Evolutionary conservation across 2,888 invertebrate genomes (phyloP).

Genomic region (Aporophyla lueneburgensis): DNA sequence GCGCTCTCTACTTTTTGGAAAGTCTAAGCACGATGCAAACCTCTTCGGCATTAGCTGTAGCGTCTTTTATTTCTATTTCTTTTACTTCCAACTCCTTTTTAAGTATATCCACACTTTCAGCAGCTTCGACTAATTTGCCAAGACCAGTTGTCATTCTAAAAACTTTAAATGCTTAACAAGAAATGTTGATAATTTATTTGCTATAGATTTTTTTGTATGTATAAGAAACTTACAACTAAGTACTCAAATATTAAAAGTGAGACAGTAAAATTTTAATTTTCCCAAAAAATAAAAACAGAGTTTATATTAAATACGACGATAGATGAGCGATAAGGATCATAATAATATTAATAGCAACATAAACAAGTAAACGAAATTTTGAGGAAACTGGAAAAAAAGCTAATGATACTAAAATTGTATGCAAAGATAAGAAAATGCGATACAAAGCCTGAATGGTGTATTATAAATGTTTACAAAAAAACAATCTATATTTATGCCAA

Average conservation of each 20-base stretch:
- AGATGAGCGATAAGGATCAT: not conserved
- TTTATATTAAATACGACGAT: not conserved
- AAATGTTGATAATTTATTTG: not conserved
- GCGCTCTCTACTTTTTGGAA: no score
- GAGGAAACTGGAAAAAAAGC: not conserved
- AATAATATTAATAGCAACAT: not conserved
- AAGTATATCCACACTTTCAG: conserved; percentile 95
- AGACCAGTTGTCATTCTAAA: conserved; percentile 96
- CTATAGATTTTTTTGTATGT: not conserved
- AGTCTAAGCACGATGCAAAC: conserved; percentile 55
- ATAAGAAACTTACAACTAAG: not conserved
- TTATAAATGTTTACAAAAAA: no score
- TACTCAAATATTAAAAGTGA: not conserved
- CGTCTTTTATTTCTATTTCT: conserved; percentile 94
- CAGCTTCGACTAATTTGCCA: conserved; percentile 96
- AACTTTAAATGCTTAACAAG: conserved; percentile 1
- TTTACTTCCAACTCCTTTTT: conserved; percentile 95
- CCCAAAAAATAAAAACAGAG: not conserved
- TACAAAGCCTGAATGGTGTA: not conserved
- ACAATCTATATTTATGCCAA: not conserved
- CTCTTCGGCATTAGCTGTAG: conserved; percentile 95
- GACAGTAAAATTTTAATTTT: not conserved
- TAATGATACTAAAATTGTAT: not conserved
- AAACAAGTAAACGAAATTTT: not conserved
- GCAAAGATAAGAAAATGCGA: not conserved